Conservation (phyloP, 2,797 vertebrate species). For the Acipenser ruthenus region DNA sequence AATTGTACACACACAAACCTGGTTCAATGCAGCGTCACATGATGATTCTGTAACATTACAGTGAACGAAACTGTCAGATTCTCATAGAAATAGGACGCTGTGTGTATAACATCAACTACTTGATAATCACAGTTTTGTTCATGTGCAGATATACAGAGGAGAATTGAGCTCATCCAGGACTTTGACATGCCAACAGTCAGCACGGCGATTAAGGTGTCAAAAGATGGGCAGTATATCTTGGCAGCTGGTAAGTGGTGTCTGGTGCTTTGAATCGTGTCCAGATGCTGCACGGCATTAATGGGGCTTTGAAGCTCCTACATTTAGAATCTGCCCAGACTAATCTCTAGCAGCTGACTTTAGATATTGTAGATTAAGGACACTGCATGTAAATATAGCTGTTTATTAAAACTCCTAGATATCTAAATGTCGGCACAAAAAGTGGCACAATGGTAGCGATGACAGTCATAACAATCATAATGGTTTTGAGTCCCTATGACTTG, state of each 20-base stretch:
- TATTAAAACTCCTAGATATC: no score
- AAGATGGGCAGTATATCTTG: conserved; percentile 89
- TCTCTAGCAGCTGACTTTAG: background rate
- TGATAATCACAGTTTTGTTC: conserved; percentile 1
- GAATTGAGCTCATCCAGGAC: conserved; percentile 96
- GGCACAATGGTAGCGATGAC: no score
- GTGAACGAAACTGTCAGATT: no score
- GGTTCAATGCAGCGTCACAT: no score
- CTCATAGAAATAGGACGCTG: background rate
- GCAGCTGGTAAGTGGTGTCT: conserved; percentile 69
- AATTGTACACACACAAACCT: no score
- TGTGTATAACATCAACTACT: background rate
- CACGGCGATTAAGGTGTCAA: conserved; percentile 84
- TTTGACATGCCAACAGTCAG: conserved; percentile 96
- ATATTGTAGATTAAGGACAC: background rate
- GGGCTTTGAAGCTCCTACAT: no score
- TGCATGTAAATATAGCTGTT: background rate
- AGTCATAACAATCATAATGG: no score
- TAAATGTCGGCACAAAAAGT: no score
- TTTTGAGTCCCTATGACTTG: no score
- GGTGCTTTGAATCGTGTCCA: background rate
- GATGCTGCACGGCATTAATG: background rate
- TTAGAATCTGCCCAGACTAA: no score
- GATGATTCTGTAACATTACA: no score
- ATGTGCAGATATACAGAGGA: conserved; percentile 74